Conservation (phyloP, 2,888 invertebrate species). For the Pyralis farinalis region DNA sequence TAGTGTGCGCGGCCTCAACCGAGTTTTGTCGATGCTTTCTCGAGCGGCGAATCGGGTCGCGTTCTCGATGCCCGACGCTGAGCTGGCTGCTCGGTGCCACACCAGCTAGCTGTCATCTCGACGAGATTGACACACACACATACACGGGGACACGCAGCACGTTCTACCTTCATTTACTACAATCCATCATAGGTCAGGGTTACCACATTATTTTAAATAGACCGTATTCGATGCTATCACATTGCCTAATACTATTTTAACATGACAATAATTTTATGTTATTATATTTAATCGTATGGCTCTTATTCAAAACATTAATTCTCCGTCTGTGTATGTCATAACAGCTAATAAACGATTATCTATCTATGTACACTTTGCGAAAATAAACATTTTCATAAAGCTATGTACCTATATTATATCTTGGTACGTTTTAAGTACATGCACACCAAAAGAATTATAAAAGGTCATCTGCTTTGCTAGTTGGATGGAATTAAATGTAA, state of each 20-base stretch:
- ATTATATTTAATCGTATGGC: too few species aligned
- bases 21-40: constrained; percentile 81
- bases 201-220: constrained; percentile 46
- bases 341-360: too few species aligned
- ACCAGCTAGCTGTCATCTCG: constrained; percentile 23
- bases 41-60: constrained; percentile 78
- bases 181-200: constrained; percentile 53
- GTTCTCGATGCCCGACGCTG: constrained; percentile 71
- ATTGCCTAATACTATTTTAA: neutral
- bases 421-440: too few species aligned
- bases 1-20: constrained; percentile 74
- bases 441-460: constrained; percentile 1
- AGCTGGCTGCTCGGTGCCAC: constrained; percentile 34
- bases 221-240: constrained; percentile 1
- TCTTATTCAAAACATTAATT: too few species aligned
- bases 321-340: too few species aligned
- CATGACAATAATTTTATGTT: too few species aligned
- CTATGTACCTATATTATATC: too few species aligned
- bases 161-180: constrained; percentile 38
- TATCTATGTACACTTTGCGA: too few species aligned
- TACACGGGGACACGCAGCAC: constrained; percentile 33
- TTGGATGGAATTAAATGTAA: constrained; percentile 50
- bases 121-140: constrained; percentile 42
- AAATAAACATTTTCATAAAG: too few species aligned
- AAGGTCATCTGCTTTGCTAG: constrained; percentile 38